Percentiles rank a stretch among this genome's conserved stretches.
Evolutionary conservation across 1,140 invertebrate genomes (phyloP).

Genomic region (Cherax destructor): DNA sequence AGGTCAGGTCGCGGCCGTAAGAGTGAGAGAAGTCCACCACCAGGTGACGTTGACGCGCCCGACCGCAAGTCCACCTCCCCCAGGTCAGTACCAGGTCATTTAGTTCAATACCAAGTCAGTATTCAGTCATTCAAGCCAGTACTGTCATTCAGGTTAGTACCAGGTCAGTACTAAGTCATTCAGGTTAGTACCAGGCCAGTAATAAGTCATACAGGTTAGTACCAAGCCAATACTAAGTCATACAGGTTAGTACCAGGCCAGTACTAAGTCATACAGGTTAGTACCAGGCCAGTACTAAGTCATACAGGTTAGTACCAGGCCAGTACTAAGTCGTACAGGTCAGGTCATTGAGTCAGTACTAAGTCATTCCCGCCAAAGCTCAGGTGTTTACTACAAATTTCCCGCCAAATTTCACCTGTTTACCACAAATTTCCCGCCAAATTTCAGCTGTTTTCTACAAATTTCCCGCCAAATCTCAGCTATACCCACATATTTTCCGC

Average conservation of each 20-base stretch:
- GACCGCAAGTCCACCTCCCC: constrained; percentile 58
- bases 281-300: background rate
- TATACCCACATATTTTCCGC: no score
- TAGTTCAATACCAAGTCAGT: background rate
- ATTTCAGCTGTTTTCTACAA: no score
- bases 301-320: background rate
- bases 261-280: background rate
- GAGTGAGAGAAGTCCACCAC: constrained; percentile 40
- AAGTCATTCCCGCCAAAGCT: no score
- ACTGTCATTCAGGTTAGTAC: background rate
- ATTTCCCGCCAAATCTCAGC: no score
- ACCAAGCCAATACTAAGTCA: background rate
- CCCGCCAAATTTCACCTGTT: no score
- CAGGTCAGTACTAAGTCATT: background rate
- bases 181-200: background rate
- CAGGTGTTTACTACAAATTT: no score
- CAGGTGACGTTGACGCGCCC: background rate
- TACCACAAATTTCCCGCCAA: no score
- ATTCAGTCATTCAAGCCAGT: background rate
- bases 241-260: background rate
- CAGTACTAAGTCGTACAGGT: background rate
- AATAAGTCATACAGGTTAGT: background rate
- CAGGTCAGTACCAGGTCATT: constrained; percentile 29
- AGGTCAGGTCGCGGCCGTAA: constrained; percentile 50
- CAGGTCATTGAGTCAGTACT: background rate